Percentiles rank a stretch among this genome's conserved stretches.
phyloP scores from a whole-genome alignment of 1,140 invertebrate species.

The Paracyclopina nana region DNA sequence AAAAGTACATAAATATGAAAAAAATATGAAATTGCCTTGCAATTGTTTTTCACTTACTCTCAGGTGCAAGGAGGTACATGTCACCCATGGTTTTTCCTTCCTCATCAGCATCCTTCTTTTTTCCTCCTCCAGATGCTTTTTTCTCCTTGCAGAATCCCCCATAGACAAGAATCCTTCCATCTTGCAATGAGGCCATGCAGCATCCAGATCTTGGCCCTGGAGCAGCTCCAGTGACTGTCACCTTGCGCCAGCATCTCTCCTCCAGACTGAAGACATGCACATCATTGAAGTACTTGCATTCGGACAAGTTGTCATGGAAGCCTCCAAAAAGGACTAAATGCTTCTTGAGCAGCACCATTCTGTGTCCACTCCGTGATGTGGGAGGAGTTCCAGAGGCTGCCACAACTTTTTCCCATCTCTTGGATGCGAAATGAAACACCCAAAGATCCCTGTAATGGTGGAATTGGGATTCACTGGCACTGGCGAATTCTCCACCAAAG shows the following conservation, averaged over 20 bases:
- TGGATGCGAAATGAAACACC: slow-evolving; percentile 53
- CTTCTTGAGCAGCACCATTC: slow-evolving; percentile 60
- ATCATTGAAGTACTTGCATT: slow-evolving; percentile 79
- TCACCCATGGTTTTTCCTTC: slow-evolving; percentile 57
- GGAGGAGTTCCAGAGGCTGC: slow-evolving; percentile 46
- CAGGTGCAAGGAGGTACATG: slow-evolving; percentile 48
- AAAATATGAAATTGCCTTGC: slow-evolving; percentile 5
- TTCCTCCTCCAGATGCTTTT: slow-evolving; percentile 19
- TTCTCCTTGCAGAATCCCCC: slow-evolving; percentile 67
- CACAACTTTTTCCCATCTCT: slow-evolving; percentile 61
- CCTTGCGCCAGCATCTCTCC: slow-evolving; percentile 52
- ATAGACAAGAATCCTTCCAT: slow-evolving; percentile 50
- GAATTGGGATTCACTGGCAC: slow-evolving; percentile 70
- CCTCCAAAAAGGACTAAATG: slow-evolving; percentile 71
- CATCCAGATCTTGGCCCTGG: slow-evolving; percentile 32
- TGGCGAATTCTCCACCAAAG: slow-evolving; percentile 83
- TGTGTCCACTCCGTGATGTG: slow-evolving; percentile 64
- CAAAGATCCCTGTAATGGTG: slow-evolving; percentile 84
- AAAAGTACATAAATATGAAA: slow-evolving; percentile 22
- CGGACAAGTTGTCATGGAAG: slow-evolving; percentile 66
- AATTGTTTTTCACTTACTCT: slow-evolving; percentile 37
- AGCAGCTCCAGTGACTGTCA: slow-evolving; percentile 31
- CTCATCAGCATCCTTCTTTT: slow-evolving; percentile 49
- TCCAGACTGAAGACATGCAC: slow-evolving; percentile 60
- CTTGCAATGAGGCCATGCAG: slow-evolving; percentile 38